Evolutionary conservation across 2,888 invertebrate species (phyloP), one percentile per base, ranked within the genome.

Genomic region (Steromphala cineraria): DNA sequence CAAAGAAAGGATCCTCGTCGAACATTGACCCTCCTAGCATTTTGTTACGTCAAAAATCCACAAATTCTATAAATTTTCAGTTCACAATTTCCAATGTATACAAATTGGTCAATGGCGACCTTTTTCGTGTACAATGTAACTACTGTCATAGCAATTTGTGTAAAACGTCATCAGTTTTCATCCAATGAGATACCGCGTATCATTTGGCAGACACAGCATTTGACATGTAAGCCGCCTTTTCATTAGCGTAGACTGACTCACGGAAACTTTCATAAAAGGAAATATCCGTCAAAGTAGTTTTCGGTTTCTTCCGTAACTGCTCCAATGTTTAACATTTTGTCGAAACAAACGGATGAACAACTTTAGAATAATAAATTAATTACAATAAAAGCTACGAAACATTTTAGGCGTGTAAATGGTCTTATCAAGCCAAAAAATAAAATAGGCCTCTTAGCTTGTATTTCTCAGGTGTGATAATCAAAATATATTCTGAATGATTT

Each of bases 1-100:
- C 85, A 82, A 90, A 90, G 78, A 90, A 90, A 67, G 89, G 90
- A 82, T 90, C 90, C 2, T 88, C 85, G 15, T 88, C 88, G 81
- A 90, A 87, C 80, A 90, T 76, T 24, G 89, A 85, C 31, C 87
- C 77, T 46, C 88, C 87, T 67, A 87, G 80, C 90, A 90, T 90
- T 53, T 78, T 15, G 24, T 67, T 24, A 3, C 46, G 21, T 74
- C 55, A n/a, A 67, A 24, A 36, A 53, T n/a, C 24, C 31, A 67
- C 8, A 13, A 67, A 28, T 67, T 67, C 67, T 21, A 21, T 7
- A n/a, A 31, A 55, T 40, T 52, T 36, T 75, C 46, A 13, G 1
- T 78, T 67, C 21, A 28, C 21, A 24, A 24, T 46, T 24, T 36
- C 36, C 36, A 15, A 24, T 52, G 40, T 15, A 17, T 21, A 75